Evolutionary conservation across 2,888 invertebrate genomes (phyloP), one percentile per base, ranked within the genome.

Genomic region (Drosophila anomelani): DNA sequence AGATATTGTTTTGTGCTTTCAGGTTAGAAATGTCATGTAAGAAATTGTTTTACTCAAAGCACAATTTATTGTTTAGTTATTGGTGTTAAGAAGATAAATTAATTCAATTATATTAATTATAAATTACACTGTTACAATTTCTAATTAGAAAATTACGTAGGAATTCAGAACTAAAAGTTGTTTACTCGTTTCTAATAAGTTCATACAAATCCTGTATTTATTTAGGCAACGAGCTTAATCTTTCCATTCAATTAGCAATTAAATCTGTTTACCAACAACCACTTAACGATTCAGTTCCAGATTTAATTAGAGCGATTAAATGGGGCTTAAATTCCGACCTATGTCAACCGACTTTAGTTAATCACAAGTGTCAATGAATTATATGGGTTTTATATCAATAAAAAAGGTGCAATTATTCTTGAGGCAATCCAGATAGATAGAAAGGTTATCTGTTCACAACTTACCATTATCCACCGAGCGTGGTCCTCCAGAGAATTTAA

Each of bases 381-480:
- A n/a, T 0, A 10, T 2, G 26, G n/a, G 10, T 10, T 26, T 10
- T 5, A 29, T 5, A 29, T 5, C 1, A 26, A 46, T 46, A n/a
- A 9, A 2, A 10, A n/a, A 10, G 1, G 5, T 29, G n/a, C 3
- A 13, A 1, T 13, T 4, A 26, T 46, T 15, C 26, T 5, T 26
- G 1, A n/a, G 5, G 46, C n/a, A 46, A 9, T 4, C n/a, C n/a
- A 17, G 17, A 41, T 17, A 39, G 36, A 36, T 36, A 13, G 2
- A 36, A 36, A 36, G 2, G 4, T 12, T 5, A 1, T 20, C 5
- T 10, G 5, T 3, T 39, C 2, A 2, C 8, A 57, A 6, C 75
- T 91, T 90, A 94, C 95, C 95, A 90, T 96, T 95, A 90, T 96
- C 96, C 39, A 97, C 94, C 43, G 95, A 94, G 74, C 93, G 93